Percentiles rank a stretch among this genome's conserved stretches.
These are phyloP conservation scores for Conchocele bisecta DNA, from an alignment of 2,888 invertebrate genomes.

Conservation along the genomic window DNA sequence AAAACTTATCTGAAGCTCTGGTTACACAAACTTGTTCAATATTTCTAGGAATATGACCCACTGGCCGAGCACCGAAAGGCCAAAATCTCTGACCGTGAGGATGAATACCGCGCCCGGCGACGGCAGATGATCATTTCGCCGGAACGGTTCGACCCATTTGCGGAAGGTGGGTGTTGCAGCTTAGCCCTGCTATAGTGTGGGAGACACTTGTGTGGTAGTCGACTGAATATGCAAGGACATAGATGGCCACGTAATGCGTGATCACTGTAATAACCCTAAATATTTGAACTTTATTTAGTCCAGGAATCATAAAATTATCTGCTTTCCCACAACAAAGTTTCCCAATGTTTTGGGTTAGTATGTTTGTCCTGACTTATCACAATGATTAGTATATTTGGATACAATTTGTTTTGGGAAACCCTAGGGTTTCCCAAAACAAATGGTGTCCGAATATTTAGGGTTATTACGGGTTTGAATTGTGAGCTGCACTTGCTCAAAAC, in stretches of 20 bases:
- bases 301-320: too few relatives aligned
- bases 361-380: too few relatives aligned
- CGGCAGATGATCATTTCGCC: slow-evolving; percentile 95
- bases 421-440: too few relatives aligned
- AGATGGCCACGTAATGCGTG: background rate
- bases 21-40: background rate
- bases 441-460: too few relatives aligned
- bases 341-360: too few relatives aligned
- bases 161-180: slow-evolving; percentile 90
- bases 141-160: slow-evolving; percentile 98
- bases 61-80: slow-evolving; percentile 87
- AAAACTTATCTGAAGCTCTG: background rate
- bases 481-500: too few relatives aligned
- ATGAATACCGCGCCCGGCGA: slow-evolving; percentile 96
- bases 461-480: too few relatives aligned
- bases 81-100: slow-evolving; percentile 97
- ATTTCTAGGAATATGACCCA: slow-evolving; percentile 81
- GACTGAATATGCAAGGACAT: background rate
- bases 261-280: too few relatives aligned
- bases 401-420: too few relatives aligned
- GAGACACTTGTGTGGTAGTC: background rate
- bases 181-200: background rate
- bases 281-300: too few relatives aligned
- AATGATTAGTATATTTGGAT: too few relatives aligned
- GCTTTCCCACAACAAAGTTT: too few relatives aligned